Percentiles rank a stretch among this genome's conserved stretches.
Conservation (phyloP, 2,113 vertebrate genomes). For the Glaucomys volans region DNA sequence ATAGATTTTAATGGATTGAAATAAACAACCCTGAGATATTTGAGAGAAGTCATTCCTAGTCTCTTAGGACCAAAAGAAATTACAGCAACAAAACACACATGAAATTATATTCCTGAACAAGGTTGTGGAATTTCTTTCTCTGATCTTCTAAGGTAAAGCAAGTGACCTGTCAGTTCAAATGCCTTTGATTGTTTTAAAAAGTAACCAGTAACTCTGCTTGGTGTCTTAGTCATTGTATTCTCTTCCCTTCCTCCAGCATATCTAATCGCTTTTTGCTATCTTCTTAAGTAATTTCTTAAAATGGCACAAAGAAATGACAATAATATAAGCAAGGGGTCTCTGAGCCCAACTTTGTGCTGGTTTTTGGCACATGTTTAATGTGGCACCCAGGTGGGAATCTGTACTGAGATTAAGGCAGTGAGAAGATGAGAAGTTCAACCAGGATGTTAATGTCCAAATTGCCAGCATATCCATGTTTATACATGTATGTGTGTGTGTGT, state of each 20-base stretch:
- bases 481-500: too few relatives aligned
- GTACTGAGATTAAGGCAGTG: slow-evolving; percentile 10
- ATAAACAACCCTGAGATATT: background rate
- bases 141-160: slow-evolving; percentile 15
- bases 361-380: background rate
- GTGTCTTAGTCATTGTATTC: background rate
- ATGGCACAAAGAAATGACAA: background rate
- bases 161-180: background rate
- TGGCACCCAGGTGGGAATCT: background rate
- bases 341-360: background rate
- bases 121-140: background rate
- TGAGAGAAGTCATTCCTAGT: background rate
- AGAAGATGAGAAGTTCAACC: slow-evolving; percentile 50
- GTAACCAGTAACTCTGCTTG: background rate
- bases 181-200: slow-evolving; percentile 7
- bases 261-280: slow-evolving; percentile 13
- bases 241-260: background rate
- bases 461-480: background rate
- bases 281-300: background rate
- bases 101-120: background rate
- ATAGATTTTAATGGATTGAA: slow-evolving; percentile 33
- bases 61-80: slow-evolving; percentile 15
- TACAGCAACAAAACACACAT: background rate
- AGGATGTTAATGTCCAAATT: slow-evolving; percentile 11
- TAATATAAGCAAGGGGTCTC: background rate